phyloP scores from a whole-genome alignment of 2,113 vertebrate species.

The Sorex araneus region DNA sequence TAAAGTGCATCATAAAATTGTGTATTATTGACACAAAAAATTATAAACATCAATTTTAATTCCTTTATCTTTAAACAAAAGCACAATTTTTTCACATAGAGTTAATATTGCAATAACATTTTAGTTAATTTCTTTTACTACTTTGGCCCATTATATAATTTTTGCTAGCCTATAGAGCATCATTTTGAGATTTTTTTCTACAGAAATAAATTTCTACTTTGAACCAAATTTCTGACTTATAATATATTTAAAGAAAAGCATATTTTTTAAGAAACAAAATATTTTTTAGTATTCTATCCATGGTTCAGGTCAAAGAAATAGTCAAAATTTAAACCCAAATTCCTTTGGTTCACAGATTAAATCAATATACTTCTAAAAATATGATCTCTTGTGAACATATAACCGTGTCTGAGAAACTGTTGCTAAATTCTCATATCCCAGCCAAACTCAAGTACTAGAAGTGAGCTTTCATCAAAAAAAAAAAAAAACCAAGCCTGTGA shows the following conservation, averaged over 20 bases:
- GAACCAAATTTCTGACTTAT: not conserved
- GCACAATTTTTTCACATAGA: conserved; percentile 6
- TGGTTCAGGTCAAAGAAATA: not conserved
- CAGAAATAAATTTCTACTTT: not conserved
- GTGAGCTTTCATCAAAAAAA: not conserved
- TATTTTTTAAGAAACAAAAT: conserved; percentile 33
- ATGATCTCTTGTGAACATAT: not conserved
- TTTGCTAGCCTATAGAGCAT: conserved; percentile 1
- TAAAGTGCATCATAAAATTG: conserved; percentile 1
- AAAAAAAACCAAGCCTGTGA: too few species aligned
- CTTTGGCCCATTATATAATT: conserved; percentile 2
- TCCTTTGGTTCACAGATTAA: not conserved
- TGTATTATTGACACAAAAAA: not conserved
- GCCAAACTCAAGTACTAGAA: not conserved
- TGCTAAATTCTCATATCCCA: not conserved
- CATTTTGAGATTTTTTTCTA: conserved; percentile 40
- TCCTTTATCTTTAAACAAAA: conserved; percentile 4
- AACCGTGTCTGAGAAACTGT: not conserved
- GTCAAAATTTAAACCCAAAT: not conserved
- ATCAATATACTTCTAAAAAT: not conserved
- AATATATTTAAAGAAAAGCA: not conserved
- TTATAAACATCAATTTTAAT: conserved; percentile 42
- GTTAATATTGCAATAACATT: not conserved
- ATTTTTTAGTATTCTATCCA: not conserved
- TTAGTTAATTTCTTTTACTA: not conserved